Percentiles rank a stretch among this genome's conserved stretches.
phyloP scores from a whole-genome alignment of 1,140 invertebrate species.

The Samia ricini region DNA sequence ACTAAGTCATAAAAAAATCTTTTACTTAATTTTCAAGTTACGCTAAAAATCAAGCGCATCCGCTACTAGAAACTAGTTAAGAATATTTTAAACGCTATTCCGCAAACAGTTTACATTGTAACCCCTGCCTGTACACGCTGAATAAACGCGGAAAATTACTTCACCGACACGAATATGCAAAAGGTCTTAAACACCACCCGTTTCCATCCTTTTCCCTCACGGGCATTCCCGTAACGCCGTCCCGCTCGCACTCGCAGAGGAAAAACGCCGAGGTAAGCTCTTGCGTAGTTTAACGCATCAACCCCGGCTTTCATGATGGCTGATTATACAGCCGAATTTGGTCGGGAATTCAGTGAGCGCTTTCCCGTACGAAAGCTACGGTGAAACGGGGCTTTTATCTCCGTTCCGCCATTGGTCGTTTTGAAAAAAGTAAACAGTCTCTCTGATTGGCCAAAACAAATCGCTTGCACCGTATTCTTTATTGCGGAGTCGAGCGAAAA shows the following conservation, averaged over 20 bases:
- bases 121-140: constrained; percentile 18
- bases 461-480: constrained; percentile 52
- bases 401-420: constrained; percentile 59
- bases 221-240: constrained; percentile 22
- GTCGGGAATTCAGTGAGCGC: constrained; percentile 51
- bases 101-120: neutral
- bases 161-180: constrained; percentile 28
- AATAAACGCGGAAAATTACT: constrained; percentile 72
- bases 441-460: constrained; percentile 64
- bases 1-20: too few species aligned
- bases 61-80: neutral
- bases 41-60: too few species aligned
- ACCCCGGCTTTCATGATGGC: constrained; percentile 66
- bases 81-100: neutral
- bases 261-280: constrained; percentile 54
- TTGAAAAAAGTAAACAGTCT: constrained; percentile 53
- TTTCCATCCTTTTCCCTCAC: constrained; percentile 37
- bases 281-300: constrained; percentile 57
- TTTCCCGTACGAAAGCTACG: constrained; percentile 46
- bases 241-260: constrained; percentile 29
- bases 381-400: constrained; percentile 53
- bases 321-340: constrained; percentile 71
- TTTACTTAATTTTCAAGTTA: too few species aligned
- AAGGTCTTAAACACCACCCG: constrained; percentile 48
- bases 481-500: constrained; percentile 40